These are phyloP conservation scores for Antheraea mylitta DNA, from an alignment of 1,140 invertebrate species.

Conservation along the genomic window DNA sequence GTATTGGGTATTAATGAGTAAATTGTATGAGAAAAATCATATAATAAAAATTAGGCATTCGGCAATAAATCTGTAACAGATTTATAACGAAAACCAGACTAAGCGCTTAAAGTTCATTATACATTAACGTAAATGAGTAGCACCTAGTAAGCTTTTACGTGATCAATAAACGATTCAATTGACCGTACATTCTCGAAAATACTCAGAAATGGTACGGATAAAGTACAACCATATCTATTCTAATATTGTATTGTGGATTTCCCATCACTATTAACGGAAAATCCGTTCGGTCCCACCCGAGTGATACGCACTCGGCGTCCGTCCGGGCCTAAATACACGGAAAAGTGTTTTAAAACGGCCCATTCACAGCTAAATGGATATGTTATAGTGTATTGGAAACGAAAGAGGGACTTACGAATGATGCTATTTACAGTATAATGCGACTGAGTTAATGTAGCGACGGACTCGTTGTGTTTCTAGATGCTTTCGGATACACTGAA, in stretches of 20 bases:
- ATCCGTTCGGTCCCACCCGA: constrained; percentile 6
- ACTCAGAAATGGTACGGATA: background rate
- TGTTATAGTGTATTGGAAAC: constrained; percentile 30
- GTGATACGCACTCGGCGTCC: background rate
- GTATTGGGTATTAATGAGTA: no score
- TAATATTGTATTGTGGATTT: background rate
- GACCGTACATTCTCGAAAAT: background rate
- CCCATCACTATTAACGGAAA: constrained; percentile 19
- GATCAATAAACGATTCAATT: background rate
- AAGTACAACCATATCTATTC: background rate
- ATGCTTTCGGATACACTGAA: background rate
- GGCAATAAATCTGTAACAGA: no score
- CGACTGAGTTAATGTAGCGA: constrained; percentile 18
- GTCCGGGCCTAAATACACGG: constrained; percentile 38
- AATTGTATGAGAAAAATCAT: no score
- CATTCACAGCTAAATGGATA: constrained; percentile 31
- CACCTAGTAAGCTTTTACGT: no score
- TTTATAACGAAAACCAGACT: no score
- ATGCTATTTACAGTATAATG: constrained; percentile 21
- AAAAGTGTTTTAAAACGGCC: constrained; percentile 46
- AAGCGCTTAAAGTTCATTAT: no score
- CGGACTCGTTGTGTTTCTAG: constrained; percentile 7
- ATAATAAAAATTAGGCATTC: no score
- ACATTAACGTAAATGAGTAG: no score
- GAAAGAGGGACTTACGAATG: constrained; percentile 18